A percentile compares a stretch with the other conserved stretches of the same genome.
Evolutionary conservation across 2,113 vertebrate species (phyloP).

Genomic region (Cololabis saira): DNA sequence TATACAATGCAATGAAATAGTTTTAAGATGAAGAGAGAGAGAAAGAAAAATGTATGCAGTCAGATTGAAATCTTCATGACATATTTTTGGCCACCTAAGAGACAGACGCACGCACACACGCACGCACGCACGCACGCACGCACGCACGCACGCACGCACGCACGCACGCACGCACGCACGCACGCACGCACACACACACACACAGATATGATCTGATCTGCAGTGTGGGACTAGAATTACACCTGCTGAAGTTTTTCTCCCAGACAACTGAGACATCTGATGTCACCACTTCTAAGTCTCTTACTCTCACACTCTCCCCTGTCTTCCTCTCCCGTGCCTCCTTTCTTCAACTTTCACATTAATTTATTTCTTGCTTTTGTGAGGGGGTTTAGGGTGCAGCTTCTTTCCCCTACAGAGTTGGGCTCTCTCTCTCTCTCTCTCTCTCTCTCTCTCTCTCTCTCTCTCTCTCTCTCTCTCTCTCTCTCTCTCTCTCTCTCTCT

Average conservation of each 20-base stretch:
- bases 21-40: too few species aligned
- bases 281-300: constrained; percentile 35
- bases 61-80: not conserved
- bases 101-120: constrained; percentile 7
- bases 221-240: constrained; percentile 49
- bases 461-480: constrained; percentile 1
- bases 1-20: too few species aligned
- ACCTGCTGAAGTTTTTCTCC: constrained; percentile 47
- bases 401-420: constrained; percentile 18
- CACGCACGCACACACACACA: too few species aligned
- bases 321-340: constrained; percentile 9
- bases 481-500: constrained; percentile 1
- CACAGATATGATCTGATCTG: constrained; percentile 51
- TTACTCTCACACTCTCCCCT: constrained; percentile 21
- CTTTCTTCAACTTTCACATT: constrained; percentile 28
- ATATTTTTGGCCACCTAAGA: constrained; percentile 19
- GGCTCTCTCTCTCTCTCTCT: not conserved
- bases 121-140: too few species aligned
- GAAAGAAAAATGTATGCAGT: not conserved
- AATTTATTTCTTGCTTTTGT: constrained; percentile 40
- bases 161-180: not conserved
- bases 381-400: constrained; percentile 23
- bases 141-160: too few species aligned
- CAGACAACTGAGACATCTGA: constrained; percentile 59
- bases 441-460: constrained; percentile 1